Percentiles rank a stretch among this genome's conserved stretches.
phyloP scores from a whole-genome alignment of 1,140 invertebrate species.

The Tachypleus tridentatus region DNA sequence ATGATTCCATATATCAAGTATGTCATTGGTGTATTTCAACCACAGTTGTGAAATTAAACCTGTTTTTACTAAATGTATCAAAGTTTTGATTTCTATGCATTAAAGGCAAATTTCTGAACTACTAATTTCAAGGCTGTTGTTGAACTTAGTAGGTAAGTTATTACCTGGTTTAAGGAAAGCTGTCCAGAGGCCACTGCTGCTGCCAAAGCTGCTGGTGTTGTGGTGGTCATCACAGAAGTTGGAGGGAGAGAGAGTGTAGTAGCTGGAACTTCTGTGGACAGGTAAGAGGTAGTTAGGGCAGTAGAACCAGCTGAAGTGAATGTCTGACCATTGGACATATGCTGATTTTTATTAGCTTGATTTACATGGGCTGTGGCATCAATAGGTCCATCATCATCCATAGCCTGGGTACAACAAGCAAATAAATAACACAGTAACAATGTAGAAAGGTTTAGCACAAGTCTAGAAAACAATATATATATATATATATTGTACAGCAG shows the following conservation, averaged over 20 bases:
- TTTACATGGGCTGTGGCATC: constrained; percentile 40
- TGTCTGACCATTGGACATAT: constrained; percentile 15
- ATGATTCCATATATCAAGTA: too few species aligned
- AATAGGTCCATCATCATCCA: constrained; percentile 24
- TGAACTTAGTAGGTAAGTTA: too few species aligned
- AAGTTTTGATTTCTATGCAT: too few species aligned
- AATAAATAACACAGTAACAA: neutral
- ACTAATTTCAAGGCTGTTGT: too few species aligned
- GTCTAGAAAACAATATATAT: too few species aligned
- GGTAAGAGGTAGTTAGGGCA: too few species aligned
- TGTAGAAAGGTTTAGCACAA: too few species aligned
- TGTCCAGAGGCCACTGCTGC: constrained; percentile 54
- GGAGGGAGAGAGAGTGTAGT: neutral
- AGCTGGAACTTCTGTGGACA: neutral
- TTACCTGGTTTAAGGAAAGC: constrained; percentile 16
- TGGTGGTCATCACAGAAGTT: constrained; percentile 25
- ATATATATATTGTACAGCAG: too few species aligned
- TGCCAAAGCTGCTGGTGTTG: constrained; percentile 42
- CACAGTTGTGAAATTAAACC: too few species aligned
- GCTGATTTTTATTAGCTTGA: neutral
- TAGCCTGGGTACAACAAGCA: constrained; percentile 3
- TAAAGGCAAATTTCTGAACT: too few species aligned
- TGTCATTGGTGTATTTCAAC: too few species aligned
- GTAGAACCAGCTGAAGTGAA: neutral
- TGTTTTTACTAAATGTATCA: too few species aligned